Evolutionary conservation across 1,140 invertebrate genomes (phyloP).

Genomic region (Melitaea cinxia): DNA sequence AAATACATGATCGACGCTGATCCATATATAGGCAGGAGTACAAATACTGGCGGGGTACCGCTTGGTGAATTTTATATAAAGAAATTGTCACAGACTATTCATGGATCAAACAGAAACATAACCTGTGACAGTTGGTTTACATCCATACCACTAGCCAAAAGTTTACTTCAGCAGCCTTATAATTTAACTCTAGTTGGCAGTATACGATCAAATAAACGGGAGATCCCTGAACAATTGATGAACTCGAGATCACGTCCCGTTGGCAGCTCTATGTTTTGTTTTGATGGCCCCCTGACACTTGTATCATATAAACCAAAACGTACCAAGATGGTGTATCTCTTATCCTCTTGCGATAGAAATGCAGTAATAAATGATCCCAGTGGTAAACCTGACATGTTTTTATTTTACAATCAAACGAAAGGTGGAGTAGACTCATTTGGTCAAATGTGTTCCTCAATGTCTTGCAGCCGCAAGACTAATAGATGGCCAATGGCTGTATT

Average conservation of each 20-base stretch:
- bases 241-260: background rate
- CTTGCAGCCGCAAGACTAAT: background rate
- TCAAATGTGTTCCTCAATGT: background rate
- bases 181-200: background rate
- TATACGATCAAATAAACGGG: background rate
- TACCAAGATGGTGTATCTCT: background rate
- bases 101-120: slow-evolving; percentile 5
- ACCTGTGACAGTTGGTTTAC: background rate
- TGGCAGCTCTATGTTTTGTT: slow-evolving; percentile 10
- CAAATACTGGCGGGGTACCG: background rate
- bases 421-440: background rate
- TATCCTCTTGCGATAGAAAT: background rate
- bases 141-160: slow-evolving; percentile 5
- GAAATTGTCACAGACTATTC: slow-evolving; percentile 4
- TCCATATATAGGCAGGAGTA: background rate
- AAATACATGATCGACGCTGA: slow-evolving; percentile 2
- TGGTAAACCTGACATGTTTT: background rate
- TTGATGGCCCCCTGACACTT: background rate
- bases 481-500: background rate
- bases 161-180: background rate
- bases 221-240: background rate
- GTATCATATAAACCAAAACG: background rate
- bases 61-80: slow-evolving; percentile 8
- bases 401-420: slow-evolving; percentile 12
- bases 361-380: background rate